Percentiles rank a stretch among this genome's conserved stretches.
These are phyloP conservation scores for Pseudorectes ferrugineus DNA, from an alignment of 2,113 vertebrate species.

Conservation along the genomic window DNA sequence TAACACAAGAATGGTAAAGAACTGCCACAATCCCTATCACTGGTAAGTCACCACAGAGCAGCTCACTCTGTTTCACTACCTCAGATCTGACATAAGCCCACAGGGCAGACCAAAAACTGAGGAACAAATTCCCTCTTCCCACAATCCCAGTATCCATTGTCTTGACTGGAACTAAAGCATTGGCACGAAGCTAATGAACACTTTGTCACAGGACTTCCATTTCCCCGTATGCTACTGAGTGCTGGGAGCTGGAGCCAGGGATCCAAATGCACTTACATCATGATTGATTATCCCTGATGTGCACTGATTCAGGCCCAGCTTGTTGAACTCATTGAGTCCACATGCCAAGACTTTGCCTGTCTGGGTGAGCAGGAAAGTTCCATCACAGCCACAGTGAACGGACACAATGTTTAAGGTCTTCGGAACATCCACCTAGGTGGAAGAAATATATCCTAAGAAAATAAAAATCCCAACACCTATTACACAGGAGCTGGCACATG, in stretches of 20 bases:
- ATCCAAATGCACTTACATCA: conserved; percentile 65
- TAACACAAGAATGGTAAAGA: neutral
- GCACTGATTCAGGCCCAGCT: conserved; percentile 93
- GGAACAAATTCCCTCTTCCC: neutral
- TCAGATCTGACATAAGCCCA: neutral
- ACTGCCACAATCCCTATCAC: neutral
- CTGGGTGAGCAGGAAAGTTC: conserved; percentile 92
- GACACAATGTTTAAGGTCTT: conserved; percentile 86
- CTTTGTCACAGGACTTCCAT: neutral
- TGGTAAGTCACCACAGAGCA: neutral
- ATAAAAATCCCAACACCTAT: neutral
- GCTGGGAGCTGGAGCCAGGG: neutral
- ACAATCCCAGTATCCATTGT: neutral
- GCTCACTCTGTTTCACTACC: neutral
- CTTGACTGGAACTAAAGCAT: neutral
- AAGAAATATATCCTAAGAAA: neutral
- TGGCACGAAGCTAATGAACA: neutral
- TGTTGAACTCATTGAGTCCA: conserved; percentile 96
- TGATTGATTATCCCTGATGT: conserved; percentile 95
- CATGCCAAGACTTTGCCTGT: conserved; percentile 94
- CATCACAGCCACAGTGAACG: conserved; percentile 89
- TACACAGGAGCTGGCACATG: neutral
- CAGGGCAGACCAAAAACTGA: neutral
- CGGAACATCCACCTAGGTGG: conserved; percentile 85
- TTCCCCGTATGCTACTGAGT: neutral